Base-by-base conservation (phyloP, 2,113 vertebrate species). In the Sterna hirundo region DNA sequence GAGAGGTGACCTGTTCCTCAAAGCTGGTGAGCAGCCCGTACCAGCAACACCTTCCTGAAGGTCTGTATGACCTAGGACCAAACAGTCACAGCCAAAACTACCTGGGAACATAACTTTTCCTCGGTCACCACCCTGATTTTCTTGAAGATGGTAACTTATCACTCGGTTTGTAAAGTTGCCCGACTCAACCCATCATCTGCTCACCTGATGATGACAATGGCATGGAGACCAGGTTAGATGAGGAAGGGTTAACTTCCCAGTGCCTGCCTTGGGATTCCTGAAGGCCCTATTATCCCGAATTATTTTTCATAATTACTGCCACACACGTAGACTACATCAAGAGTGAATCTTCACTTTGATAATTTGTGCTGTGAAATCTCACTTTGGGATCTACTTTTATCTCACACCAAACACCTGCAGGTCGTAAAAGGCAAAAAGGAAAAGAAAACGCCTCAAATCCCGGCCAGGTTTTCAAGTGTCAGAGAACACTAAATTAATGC, bases 261-360 rank as follows among this genome's bases (percentile, higher is more conserved):
- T 92, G 95, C 92, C 80, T 6, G 94, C 91, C 95, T 96, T 94
- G 77, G 95, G 97, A 97, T 97, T 98, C 98, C 88, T 97, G 93
- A 97, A 97, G 94, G 95, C 97, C 95, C 96, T 91, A 97, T 97
- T 98, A 97, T 97, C 98, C 97, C 3, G 75, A 98, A 97, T 95
- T 93, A 96, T 97, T 97, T 96, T 97, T 98, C 96, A 88, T 98
- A 98, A 98, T 98, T 98, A 97, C 96, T 96, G 96, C 98, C 98
- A 98, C 98, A 98, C 98, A 98, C 97, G 90, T 95, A 61, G 98
- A 98, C 94, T 96, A 98, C 98, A 98, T 98, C 98, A 98, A 98
- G 98, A 97, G 97, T 62, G 95, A 98, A 97, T 82, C 94, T 98
- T 97, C 91, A 95, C 98, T 98, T 98, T 98, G 98, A 98, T 98